phyloP scores from a whole-genome alignment of 2,888 invertebrate genomes.

The Microctonus hyperodae region DNA sequence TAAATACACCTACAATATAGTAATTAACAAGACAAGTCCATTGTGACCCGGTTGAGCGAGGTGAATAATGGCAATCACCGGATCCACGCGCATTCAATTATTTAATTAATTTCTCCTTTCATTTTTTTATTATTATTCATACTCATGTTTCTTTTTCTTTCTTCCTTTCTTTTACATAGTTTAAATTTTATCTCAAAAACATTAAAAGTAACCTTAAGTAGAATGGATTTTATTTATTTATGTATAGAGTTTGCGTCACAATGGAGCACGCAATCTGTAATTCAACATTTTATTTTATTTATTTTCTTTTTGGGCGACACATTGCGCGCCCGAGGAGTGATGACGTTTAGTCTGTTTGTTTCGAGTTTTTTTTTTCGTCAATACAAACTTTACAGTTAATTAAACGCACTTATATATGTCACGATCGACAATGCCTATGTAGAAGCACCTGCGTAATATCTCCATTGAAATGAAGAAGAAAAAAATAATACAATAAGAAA shows the following conservation, averaged over 20 bases:
- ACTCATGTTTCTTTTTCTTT: slow-evolving; percentile 7
- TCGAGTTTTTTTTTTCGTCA: slow-evolving; percentile 24
- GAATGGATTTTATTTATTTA: slow-evolving; percentile 32
- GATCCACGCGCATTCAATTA: slow-evolving; percentile 43
- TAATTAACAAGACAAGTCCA: slow-evolving; percentile 61
- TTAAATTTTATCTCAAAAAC: slow-evolving; percentile 47
- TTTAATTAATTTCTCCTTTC: slow-evolving; percentile 39
- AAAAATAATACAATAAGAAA: slow-evolving; percentile 4
- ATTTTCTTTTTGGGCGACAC: slow-evolving; percentile 25
- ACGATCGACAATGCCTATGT: slow-evolving; percentile 27
- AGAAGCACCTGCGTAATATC: slow-evolving; percentile 26
- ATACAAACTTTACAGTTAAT: slow-evolving; percentile 31
- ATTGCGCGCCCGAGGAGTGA: slow-evolving; percentile 32
- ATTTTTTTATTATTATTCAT: slow-evolving; percentile 23
- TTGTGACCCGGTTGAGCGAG: slow-evolving; percentile 36
- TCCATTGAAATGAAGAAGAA: slow-evolving; percentile 7
- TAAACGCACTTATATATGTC: slow-evolving; percentile 25
- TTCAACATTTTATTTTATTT: slow-evolving; percentile 18
- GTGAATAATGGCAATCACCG: slow-evolving; percentile 40
- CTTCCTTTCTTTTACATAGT: slow-evolving; percentile 42
- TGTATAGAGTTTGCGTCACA: slow-evolving; percentile 32
- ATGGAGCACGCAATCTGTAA: slow-evolving; percentile 27
- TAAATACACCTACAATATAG: slow-evolving; percentile 57
- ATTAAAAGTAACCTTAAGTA: slow-evolving; percentile 53
- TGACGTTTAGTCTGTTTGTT: slow-evolving; percentile 21